Conservation (phyloP, 2,113 vertebrate species). For the Paratilapia polleni region DNA sequence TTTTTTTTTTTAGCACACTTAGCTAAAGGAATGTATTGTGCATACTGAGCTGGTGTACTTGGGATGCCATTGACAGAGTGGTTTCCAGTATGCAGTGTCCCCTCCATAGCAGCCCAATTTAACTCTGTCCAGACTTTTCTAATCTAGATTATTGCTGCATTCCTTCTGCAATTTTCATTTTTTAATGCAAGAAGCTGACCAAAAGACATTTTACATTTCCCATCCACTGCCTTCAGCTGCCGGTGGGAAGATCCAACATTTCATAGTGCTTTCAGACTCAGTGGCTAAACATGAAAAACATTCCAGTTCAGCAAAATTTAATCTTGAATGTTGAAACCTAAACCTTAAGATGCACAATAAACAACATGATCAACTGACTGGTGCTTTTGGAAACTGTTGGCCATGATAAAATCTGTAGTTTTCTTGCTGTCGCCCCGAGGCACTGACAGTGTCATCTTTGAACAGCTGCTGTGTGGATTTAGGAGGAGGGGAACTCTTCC, state of each 20-base stretch:
- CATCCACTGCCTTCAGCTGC: neutral
- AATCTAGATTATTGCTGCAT: neutral
- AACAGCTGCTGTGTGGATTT: slow-evolving; percentile 79
- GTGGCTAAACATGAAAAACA: neutral
- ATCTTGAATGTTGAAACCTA: neutral
- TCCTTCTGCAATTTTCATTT: neutral
- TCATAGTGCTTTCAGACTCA: neutral
- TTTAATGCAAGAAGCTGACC: neutral
- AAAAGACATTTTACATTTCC: neutral
- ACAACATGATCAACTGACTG: neutral
- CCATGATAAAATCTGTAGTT: neutral
- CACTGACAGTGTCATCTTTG: slow-evolving; percentile 14
- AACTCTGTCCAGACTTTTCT: neutral
- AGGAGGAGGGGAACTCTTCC: slow-evolving; percentile 74
- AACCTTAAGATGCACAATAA: neutral
- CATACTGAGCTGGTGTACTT: neutral
- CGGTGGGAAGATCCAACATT: neutral
- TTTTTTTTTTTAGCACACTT: slow-evolving; percentile 9
- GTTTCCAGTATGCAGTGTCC: neutral
- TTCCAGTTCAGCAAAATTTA: neutral
- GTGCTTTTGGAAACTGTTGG: neutral
- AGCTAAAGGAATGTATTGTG: slow-evolving; percentile 24
- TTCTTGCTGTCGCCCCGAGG: slow-evolving; percentile 5
- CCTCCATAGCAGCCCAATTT: neutral
- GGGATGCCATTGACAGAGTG: neutral